Percentiles rank a stretch among this genome's conserved stretches.
Conservation (phyloP, 2,888 invertebrate genomes). For the Petrolisthes cinctipes region DNA sequence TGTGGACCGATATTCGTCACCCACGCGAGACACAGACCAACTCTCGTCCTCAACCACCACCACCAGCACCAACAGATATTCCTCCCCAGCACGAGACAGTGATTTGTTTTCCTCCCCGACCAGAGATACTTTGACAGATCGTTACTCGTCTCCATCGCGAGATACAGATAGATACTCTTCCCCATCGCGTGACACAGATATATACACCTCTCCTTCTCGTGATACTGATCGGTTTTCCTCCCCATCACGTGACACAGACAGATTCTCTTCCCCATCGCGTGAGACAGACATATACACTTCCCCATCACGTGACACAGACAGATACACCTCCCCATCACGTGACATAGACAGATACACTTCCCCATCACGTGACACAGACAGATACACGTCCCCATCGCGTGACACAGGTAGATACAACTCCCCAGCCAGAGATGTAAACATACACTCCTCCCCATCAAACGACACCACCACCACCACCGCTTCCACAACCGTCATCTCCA, state of each 20-base stretch:
- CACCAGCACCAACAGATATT: not conserved
- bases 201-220: conserved; percentile 22
- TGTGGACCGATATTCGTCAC: not conserved
- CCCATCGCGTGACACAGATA: conserved; percentile 4
- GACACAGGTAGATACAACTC: conserved; percentile 37
- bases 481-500: not conserved
- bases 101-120: not conserved
- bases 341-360: conserved; percentile 14
- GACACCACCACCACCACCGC: not conserved
- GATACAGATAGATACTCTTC: conserved; percentile 30
- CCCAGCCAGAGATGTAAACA: conserved; percentile 12
- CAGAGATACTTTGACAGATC: not conserved
- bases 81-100: conserved; percentile 12
- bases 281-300: conserved; percentile 34
- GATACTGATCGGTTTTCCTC: conserved; percentile 29
- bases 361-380: conserved; percentile 9
- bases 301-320: conserved; percentile 13
- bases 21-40: not conserved
- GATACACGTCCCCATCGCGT: conserved; percentile 31
- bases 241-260: conserved; percentile 23
- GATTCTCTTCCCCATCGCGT: conserved; percentile 29
- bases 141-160: conserved; percentile 15
- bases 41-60: not conserved
- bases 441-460: not conserved
- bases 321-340: not conserved